Evolutionary conservation across 2,888 invertebrate species (phyloP), one percentile per base, ranked within the genome.

Genomic region (Eupithecia pulchellata): DNA sequence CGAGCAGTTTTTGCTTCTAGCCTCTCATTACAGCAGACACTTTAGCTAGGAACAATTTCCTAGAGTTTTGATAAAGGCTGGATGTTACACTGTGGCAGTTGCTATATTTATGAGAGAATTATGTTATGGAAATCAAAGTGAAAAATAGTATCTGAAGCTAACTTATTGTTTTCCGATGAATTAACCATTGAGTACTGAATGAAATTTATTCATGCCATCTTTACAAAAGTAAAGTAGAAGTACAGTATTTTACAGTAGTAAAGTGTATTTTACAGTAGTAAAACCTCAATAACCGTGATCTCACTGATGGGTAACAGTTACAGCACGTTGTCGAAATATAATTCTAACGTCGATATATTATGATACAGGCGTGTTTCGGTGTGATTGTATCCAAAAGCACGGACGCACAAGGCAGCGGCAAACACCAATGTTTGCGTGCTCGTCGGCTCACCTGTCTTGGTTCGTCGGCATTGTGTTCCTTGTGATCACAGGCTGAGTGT

Each of bases 391-490:
- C n/a, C 73, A 52, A 72, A 72, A 34, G n/a, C 14, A 36, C 76
- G 76, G 75, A n/a, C n/a, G n/a, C n/a, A n/a, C n/a, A n/a, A 74
- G 78, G 76, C 78, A 66, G 74, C 82, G 81, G 82, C 84, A 86
- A 83, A 82, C 83, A 82, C 20, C 80, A 57, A 66, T 83, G 83
- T 86, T 85, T 88, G 83, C 82, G 75, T 80, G 82, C 79, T 76
- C 77, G 78, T 72, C 75, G 78, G 47, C 58, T 65, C 71, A 77
- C 79, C 75, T 77, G 81, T 81, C 80, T 80, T 78, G 64, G 71
- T 79, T 77, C 76, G 78, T 68, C 67, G 52, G 52, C 52, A 11
- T 52, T 52, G 20, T 64, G 74, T 75, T 78, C 81, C 78, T 78
- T 80, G 79, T 78, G 71, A 67, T 60, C 69, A 71, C 72, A 66